Evolutionary conservation across 2,888 invertebrate genomes (phyloP).

Genomic region (Caenorhabditis wallacei): DNA sequence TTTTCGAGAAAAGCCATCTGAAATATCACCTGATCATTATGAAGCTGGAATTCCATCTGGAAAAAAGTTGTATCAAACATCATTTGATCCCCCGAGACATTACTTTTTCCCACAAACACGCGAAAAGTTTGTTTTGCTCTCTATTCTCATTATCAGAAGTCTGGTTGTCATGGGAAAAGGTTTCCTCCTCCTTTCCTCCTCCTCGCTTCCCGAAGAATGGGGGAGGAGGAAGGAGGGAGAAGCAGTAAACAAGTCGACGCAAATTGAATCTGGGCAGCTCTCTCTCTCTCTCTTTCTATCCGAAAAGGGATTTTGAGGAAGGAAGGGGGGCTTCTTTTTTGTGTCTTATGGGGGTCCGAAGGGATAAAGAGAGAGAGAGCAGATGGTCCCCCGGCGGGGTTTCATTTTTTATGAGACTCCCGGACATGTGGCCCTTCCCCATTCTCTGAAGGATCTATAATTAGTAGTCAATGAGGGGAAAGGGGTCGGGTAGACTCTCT

Average conservation of each 20-base stretch:
- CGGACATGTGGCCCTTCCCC: constrained; percentile 28
- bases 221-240: neutral
- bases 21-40: too few relatives aligned
- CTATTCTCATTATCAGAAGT: neutral
- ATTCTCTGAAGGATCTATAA: constrained; percentile 12
- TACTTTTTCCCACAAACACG: too few relatives aligned
- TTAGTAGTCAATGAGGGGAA: constrained; percentile 34
- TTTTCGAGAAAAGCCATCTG: too few relatives aligned
- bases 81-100: too few relatives aligned
- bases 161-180: neutral
- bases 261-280: constrained; percentile 31
- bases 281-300: neutral
- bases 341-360: neutral
- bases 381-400: constrained; percentile 27
- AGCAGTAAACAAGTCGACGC: constrained; percentile 40
- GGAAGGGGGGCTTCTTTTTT: constrained; percentile 6
- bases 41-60: too few relatives aligned
- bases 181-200: neutral
- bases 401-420: constrained; percentile 55
- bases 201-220: too few relatives aligned
- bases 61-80: too few relatives aligned
- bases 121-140: neutral
- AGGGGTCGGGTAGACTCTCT: too few relatives aligned
- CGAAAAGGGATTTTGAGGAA: neutral
- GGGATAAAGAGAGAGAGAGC: neutral